Evolutionary conservation across 2,888 invertebrate species (phyloP).

Genomic region (Blastobasis adustella): DNA sequence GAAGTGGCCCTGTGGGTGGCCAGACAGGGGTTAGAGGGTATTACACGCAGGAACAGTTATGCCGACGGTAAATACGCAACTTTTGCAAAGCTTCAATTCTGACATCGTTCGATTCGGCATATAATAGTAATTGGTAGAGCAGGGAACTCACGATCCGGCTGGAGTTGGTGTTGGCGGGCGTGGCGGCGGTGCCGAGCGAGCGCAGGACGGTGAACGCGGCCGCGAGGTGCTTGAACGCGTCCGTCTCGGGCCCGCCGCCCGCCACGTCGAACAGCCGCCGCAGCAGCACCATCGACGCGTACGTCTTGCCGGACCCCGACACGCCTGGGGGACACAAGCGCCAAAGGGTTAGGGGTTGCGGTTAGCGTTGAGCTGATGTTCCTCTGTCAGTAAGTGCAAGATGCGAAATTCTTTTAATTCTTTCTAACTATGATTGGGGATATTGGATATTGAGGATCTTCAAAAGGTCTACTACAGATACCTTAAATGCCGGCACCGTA

Average conservation of each 20-base stretch:
- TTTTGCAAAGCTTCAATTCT: no score
- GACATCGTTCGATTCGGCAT: no score
- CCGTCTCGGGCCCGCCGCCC: constrained; percentile 95
- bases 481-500: no score
- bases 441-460: no score
- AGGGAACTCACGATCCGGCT: constrained; percentile 86
- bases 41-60: no score
- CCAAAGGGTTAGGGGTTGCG: constrained; percentile 94
- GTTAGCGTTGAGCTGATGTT: constrained; percentile 75
- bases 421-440: no score
- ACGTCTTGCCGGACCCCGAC: constrained; percentile 95
- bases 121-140: no score
- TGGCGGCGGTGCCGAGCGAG: constrained; percentile 93
- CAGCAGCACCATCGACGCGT: constrained; percentile 92
- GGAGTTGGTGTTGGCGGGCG: constrained; percentile 92
- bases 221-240: constrained; percentile 95
- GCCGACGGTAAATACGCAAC: no score
- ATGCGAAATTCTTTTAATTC: no score
- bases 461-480: no score
- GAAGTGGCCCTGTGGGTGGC: constrained; percentile 85
- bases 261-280: constrained; percentile 94
- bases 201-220: constrained; percentile 96
- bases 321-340: constrained; percentile 80
- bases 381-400: no score
- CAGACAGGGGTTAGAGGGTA: no score